These are phyloP conservation scores for Tethya wilhelma DNA, from an alignment of 37 sponge, comb jelly and placozoan genomes.

Conservation along the genomic window DNA sequence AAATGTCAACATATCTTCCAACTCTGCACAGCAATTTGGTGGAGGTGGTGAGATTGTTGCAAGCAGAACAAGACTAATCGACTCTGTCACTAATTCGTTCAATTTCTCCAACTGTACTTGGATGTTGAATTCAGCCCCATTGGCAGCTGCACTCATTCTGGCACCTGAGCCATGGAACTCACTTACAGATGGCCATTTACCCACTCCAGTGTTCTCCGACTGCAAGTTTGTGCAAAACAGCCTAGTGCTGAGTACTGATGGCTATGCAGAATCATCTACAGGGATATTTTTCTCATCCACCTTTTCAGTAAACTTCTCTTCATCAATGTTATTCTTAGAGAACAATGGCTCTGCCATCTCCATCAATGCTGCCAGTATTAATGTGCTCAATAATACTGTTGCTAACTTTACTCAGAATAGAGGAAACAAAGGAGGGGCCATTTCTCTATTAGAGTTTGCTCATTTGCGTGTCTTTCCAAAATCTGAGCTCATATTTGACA, in stretches of 20 bases:
- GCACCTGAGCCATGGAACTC: slow-evolving; percentile 20
- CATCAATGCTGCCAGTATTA: background rate
- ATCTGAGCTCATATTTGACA: background rate
- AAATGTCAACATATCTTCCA: background rate
- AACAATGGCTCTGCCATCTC: slow-evolving; percentile 18
- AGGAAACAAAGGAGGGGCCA: slow-evolving; percentile 19
- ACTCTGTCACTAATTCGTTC: background rate
- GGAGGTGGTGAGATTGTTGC: slow-evolving; percentile 10
- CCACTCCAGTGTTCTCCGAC: slow-evolving; percentile 4
- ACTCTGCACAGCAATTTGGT: slow-evolving; percentile 21
- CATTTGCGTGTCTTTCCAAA: background rate
- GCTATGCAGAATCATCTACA: background rate
- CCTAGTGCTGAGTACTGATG: background rate
- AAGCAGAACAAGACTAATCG: background rate
- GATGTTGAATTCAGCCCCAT: background rate
- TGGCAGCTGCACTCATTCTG: slow-evolving; percentile 27
- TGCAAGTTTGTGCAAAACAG: slow-evolving; percentile 11
- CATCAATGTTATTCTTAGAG: background rate
- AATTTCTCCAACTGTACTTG: slow-evolving; percentile 12
- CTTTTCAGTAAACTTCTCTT: background rate
- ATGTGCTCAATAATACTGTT: background rate
- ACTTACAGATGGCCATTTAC: slow-evolving; percentile 13
- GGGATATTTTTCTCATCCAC: background rate
- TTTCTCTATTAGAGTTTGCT: slow-evolving; percentile 15
- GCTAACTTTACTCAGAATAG: background rate